Conservation (phyloP, 2,888 invertebrate species). For the Polydrusus tereticollis region DNA sequence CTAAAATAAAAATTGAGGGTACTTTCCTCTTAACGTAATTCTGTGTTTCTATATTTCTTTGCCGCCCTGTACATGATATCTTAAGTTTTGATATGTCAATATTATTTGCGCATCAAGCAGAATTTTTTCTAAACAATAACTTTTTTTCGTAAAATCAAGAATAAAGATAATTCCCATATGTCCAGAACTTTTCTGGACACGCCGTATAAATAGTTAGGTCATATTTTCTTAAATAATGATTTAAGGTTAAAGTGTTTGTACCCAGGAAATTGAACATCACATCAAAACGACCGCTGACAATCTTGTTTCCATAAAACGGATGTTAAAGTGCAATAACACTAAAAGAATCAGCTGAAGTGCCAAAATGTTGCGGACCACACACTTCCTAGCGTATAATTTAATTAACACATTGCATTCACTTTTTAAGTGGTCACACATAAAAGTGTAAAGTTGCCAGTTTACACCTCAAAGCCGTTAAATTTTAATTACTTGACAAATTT, state of each 20-base stretch:
- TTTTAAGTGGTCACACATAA: constrained; percentile 28
- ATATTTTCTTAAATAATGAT: not conserved
- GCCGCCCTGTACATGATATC: too few species aligned
- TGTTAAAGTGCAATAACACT: constrained; percentile 27
- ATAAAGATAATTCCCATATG: too few species aligned
- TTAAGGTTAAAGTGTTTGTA: not conserved
- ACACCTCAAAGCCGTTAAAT: constrained; percentile 10
- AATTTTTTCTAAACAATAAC: too few species aligned
- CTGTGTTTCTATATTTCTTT: too few species aligned
- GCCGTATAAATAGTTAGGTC: too few species aligned
- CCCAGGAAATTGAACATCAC: not conserved
- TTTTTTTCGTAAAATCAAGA: too few species aligned
- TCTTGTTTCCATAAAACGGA: constrained; percentile 22
- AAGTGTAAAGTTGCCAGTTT: constrained; percentile 19
- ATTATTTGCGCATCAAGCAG: too few species aligned
- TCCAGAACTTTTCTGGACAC: too few species aligned
- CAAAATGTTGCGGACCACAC: constrained; percentile 37
- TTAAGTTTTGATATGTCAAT: too few species aligned
- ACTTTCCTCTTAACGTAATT: too few species aligned
- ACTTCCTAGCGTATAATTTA: constrained; percentile 25
- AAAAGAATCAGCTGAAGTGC: constrained; percentile 26
- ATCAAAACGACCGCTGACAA: constrained; percentile 13
- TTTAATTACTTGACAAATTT: constrained; percentile 12
- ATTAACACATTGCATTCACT: constrained; percentile 23
- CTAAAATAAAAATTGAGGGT: too few species aligned